phyloP scores from a whole-genome alignment of 1,140 invertebrate genomes.

The Panagrolaimus sp. region DNA sequence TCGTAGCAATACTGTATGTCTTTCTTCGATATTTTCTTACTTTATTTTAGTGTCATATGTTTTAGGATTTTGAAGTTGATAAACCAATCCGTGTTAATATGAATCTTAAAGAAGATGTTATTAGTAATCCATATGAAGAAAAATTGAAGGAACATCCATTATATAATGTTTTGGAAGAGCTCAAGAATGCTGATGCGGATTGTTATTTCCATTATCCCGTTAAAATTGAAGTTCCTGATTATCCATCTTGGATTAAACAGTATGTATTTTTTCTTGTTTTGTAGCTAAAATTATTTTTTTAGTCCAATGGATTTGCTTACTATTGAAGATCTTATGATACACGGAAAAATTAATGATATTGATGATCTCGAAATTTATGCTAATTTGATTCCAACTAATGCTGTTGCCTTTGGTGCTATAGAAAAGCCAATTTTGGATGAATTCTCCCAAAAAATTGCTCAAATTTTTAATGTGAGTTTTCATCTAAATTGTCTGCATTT shows the following conservation, averaged over 20 bases:
- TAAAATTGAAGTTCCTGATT: not conserved
- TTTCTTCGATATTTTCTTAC: no score
- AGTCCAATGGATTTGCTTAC: slow-evolving; percentile 6
- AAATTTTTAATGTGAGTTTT: no score
- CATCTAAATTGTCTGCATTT: no score
- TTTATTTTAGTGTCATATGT: no score
- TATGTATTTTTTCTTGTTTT: not conserved
- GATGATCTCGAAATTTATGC: not conserved
- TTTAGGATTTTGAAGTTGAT: no score
- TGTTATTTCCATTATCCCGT: not conserved
- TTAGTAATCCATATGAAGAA: not conserved
- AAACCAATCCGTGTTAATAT: no score
- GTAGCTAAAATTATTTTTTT: not conserved
- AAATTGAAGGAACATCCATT: not conserved
- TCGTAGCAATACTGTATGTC: no score
- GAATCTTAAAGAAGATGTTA: not conserved
- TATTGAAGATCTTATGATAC: slow-evolving; percentile 10
- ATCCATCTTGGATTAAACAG: not conserved
- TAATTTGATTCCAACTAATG: not conserved
- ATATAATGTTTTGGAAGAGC: not conserved
- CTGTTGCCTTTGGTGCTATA: not conserved
- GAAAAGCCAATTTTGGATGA: no score
- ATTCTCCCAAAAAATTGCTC: no score
- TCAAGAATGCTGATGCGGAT: not conserved
- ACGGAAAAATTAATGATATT: not conserved